These are phyloP conservation scores for Caranx ignobilis DNA, from an alignment of 2,113 vertebrate species.

Conservation along the genomic window DNA sequence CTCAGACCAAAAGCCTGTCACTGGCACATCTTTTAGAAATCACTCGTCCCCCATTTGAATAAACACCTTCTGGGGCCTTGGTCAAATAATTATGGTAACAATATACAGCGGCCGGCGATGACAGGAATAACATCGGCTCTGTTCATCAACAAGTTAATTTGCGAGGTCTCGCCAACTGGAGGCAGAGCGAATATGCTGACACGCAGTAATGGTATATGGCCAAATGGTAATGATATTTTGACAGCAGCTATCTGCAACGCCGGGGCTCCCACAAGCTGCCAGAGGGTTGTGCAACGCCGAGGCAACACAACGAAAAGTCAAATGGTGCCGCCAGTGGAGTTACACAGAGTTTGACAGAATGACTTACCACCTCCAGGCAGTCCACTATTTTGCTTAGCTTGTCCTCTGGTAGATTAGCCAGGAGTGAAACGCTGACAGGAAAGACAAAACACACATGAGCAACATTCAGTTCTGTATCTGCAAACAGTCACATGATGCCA, in stretches of 20 bases:
- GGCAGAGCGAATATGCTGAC: constrained; percentile 61
- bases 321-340: constrained; percentile 37
- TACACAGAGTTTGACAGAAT: constrained; percentile 45
- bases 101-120: constrained; percentile 67
- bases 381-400: constrained; percentile 86
- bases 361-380: constrained; percentile 87
- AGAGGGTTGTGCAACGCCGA: constrained; percentile 26
- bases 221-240: constrained; percentile 76
- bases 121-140: constrained; percentile 71
- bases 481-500: background rate
- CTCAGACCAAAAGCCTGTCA: constrained; percentile 63
- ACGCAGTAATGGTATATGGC: constrained; percentile 63
- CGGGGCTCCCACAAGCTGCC: constrained; percentile 44
- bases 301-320: constrained; percentile 48
- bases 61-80: constrained; percentile 75
- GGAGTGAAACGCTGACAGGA: constrained; percentile 80
- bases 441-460: constrained; percentile 25
- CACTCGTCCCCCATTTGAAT: constrained; percentile 70
- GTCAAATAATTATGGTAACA: constrained; percentile 80
- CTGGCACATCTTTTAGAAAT: constrained; percentile 79
- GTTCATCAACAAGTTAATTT: constrained; percentile 73
- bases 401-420: constrained; percentile 84
- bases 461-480: background rate
- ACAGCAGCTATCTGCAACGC: constrained; percentile 70
- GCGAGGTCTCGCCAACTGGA: constrained; percentile 53